Conservation (phyloP, 2,113 vertebrate genomes). For the Odontesthes bonariensis region DNA sequence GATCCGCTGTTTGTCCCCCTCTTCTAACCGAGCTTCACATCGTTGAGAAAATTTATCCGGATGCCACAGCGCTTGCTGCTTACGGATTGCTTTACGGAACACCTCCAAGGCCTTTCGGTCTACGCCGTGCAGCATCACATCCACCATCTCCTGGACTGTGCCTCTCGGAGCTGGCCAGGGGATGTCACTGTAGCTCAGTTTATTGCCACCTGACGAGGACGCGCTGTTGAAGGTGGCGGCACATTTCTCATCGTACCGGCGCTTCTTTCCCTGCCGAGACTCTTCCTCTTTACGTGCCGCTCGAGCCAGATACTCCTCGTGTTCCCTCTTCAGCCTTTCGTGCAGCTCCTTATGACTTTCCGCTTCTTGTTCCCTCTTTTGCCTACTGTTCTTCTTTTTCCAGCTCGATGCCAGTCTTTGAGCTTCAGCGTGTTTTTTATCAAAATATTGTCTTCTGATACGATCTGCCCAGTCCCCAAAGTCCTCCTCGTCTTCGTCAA, state of each 20-base stretch:
- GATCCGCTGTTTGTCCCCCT: constrained; percentile 82
- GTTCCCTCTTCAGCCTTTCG: constrained; percentile 74
- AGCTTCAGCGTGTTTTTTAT: constrained; percentile 72
- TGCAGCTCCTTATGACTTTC: constrained; percentile 60
- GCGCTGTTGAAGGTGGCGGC: constrained; percentile 60
- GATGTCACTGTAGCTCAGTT: constrained; percentile 86
- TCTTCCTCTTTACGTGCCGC: constrained; percentile 80
- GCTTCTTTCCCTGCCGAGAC: constrained; percentile 67
- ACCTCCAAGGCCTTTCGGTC: constrained; percentile 74
- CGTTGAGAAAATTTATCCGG: constrained; percentile 90
- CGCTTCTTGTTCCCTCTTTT: constrained; percentile 56
- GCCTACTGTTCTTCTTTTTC: constrained; percentile 55
- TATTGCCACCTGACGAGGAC: constrained; percentile 7
- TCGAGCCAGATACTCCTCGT: constrained; percentile 79
- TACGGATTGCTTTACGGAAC: constrained; percentile 84
- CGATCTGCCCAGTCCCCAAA: constrained; percentile 88
- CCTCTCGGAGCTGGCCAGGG: constrained; percentile 87
- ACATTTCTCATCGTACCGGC: constrained; percentile 75
- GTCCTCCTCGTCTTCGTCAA: constrained; percentile 83
- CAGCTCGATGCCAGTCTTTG: constrained; percentile 53
- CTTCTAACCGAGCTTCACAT: constrained; percentile 84
- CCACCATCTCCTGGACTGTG: constrained; percentile 86
- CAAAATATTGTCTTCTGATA: constrained; percentile 84
- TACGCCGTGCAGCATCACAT: constrained; percentile 85
- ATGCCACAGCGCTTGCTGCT: constrained; percentile 89